Evolutionary conservation across 35 echinoderm and acorn worm genomes (phyloP).

Genomic region (Apostichopus parvimensis): DNA sequence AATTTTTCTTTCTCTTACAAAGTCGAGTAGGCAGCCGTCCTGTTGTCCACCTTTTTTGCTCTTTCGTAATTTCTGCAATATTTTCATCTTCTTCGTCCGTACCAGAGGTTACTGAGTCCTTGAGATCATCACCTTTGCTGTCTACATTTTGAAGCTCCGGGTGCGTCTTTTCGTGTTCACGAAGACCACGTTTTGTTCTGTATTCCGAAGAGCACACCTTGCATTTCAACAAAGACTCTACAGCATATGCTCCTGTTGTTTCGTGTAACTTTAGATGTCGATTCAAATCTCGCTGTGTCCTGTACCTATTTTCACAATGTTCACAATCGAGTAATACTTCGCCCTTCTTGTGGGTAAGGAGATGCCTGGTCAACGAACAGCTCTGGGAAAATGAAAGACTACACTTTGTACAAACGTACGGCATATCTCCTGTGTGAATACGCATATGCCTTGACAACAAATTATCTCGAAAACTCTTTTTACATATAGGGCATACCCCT

Average conservation of each 20-base stretch:
- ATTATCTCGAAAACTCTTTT: not conserved
- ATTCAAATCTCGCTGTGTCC: conserved; percentile 31
- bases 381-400: conserved; percentile 36
- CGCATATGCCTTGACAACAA: conserved; percentile 10
- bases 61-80: not conserved
- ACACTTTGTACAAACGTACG: conserved; percentile 35
- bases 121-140: not conserved
- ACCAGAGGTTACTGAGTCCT: too few species aligned
- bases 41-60: not conserved
- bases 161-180: conserved; percentile 16
- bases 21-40: not conserved
- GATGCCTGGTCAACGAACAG: conserved; percentile 4
- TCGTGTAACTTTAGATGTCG: conserved; percentile 27
- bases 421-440: conserved; percentile 37
- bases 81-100: not conserved
- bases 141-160: conserved; percentile 1
- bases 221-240: conserved; percentile 26
- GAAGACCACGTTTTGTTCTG: conserved; percentile 6
- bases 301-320: conserved; percentile 30
- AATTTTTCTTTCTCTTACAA: not conserved
- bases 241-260: not conserved
- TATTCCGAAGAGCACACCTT: not conserved
- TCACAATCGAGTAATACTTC: conserved; percentile 35
- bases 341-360: conserved; percentile 15
- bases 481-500: conserved; percentile 16